Evolutionary conservation across 2,888 invertebrate genomes (phyloP), one percentile per base, ranked within the genome.

Genomic region (Eudemis profundana): DNA sequence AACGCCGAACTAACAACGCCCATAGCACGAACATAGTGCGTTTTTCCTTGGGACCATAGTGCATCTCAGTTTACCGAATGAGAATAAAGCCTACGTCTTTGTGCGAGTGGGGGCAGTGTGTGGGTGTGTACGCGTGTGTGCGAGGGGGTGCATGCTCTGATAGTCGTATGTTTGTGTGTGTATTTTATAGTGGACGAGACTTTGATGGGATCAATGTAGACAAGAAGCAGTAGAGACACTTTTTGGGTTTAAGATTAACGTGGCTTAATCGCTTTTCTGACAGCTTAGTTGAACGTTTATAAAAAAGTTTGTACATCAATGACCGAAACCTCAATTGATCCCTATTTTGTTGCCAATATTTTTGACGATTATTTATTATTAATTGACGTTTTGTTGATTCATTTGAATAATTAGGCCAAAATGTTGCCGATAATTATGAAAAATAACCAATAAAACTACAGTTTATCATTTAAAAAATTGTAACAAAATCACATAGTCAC

Each of bases 61-160:
- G 93, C 96, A 96, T 93, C 94, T 88, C 83, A 80, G 84, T 83
- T 83, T 83, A 82, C 84, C 81, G 85, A 94, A 84, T 86, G 89
- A 84, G 89, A 87, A 89, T 88, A 88, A 89, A 89, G 89, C 90
- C 88, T 84, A 82, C 85, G 59, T 65, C 85, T 84, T 88, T 86
- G 85, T 82, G 73, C 68, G 76, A 70, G 79, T 82, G 85, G 78
- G 83, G 71, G 12, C 36, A 78, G 62, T 74, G 77, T 78, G 10
- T 7, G 77, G 78, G 73, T 70, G 54, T 68, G 74, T 70, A 71
- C 72, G 76, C 76, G 72, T 78, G 78, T 78, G 77, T 77, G 76
- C 67, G 50, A n/a, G 29, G 59, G 61, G 71, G 68, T 72, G 69
- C 72, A 69, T 74, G 77, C 85, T 51, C 17, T 19, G 36, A 19